Base-by-base conservation (phyloP, 2,797 vertebrate genomes). In the Coracias cyanogaster region DNA sequence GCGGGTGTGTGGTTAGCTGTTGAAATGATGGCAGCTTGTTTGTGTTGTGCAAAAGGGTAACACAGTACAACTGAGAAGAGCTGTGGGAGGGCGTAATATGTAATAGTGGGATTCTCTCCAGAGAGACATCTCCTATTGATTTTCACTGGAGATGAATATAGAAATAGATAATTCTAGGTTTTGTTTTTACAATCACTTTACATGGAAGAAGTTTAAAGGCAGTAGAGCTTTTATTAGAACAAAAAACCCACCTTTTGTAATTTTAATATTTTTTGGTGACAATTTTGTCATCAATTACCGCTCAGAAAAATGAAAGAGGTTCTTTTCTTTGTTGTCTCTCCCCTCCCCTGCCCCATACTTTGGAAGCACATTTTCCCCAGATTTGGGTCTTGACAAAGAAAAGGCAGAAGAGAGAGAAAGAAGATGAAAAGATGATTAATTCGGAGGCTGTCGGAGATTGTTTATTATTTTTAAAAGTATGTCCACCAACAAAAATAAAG, bases 31-130 rank as follows among this genome's bases (percentile, higher is more conserved):
- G 41, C 62, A 45, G 46, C 73, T 88, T 92, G 78, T 83, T 96
- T 89, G 64, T 78, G 39, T 86, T 95, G 83, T 90, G 85, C 35
- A 72, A 92, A 95, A 95, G 51, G 28, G 49, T 60, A 86, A 84
- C 71, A 69, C 22, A 72, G 66, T 66, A 58, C 55, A 95, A 74
- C 57, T 69, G 51, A 96, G 57, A 86, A 82, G 66, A 84, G 35
- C 70, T 94, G 84, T 62, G 84, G 60, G 79, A 94, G 33, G 33
- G 18, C 64, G 48, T 73, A 57, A 31, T 69, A 26, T 78, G 46
- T 81, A 69, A 54, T 54, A 92, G 65, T 82, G 78, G 69, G 66
- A 69, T 93, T 84, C 51, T 86, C 49, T 94, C 85, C 65, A 79
- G 67, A 72, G 51, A 78, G 74, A 86, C 57, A 76, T 91, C 95